Base-by-base conservation (phyloP, 2,888 invertebrate species). In the Palloptera scutellata region DNA sequence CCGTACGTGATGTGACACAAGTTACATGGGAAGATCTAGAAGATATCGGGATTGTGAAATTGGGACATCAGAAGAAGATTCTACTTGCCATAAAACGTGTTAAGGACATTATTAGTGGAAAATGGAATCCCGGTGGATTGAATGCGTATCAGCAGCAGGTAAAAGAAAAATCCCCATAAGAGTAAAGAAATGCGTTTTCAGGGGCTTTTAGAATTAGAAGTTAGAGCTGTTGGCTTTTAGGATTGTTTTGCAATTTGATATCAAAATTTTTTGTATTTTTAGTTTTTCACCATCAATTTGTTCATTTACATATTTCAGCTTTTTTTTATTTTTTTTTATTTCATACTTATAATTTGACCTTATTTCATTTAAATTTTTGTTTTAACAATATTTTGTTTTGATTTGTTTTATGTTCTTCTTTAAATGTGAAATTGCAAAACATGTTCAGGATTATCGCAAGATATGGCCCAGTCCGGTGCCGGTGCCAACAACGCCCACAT, bases 11-110 rank as follows among this genome's bases (percentile, higher is more conserved):
- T 85, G 94, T 98, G 65, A 94, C 95, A 43, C 95, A 97, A 81
- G 90, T 99, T 64, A 95, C 96, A 69, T 98, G 98, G 97, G 99
- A 99, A 86, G 99, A 99, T 87, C 89, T 99, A 82, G 98, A 99
- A 87, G 98, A 99, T 82, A 96, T 98, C 84, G 95, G 95, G 67
- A 94, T 95, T 79, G 93, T 95, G 30, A 91, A 94, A 80, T 86
- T 95, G 81, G 99, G 99, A 45, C 99, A 99, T 85, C 98, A 99
- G 87, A 99, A 99, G 89, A 96, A 98, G 87, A 93, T 99, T 76
- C 90, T 97, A 81, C 88, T 99, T 81, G 98, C 98, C 71, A 96
- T 98, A 77, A 98, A 98, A 86, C 90, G 97, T 84, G 92, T 98
- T 64, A 97, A 97, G 86, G 95, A 97, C 83, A 94, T 96, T 69